These are phyloP conservation scores for Osmoderma eremita DNA, from an alignment of 2,888 invertebrate genomes.

Conservation along the genomic window DNA sequence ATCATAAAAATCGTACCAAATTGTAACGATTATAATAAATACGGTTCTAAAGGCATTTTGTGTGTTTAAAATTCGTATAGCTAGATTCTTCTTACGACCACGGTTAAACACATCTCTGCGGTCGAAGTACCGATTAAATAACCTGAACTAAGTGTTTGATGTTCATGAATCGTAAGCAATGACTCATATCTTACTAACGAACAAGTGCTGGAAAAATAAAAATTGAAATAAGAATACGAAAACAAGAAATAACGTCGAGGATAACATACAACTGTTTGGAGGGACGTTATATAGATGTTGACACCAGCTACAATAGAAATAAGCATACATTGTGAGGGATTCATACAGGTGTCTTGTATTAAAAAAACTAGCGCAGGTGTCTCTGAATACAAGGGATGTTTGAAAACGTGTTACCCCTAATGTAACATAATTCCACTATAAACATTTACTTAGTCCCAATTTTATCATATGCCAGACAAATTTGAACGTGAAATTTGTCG, in stretches of 20 bases:
- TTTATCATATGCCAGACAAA: too few relatives aligned
- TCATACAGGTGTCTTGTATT: constrained; percentile 33
- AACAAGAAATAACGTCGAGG: neutral
- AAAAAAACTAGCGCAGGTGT: constrained; percentile 14
- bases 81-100: too few relatives aligned
- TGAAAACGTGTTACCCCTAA: constrained; percentile 2
- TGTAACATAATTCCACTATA: neutral
- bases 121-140: constrained; percentile 4
- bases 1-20: too few relatives aligned
- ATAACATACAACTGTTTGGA: neutral
- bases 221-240: neutral
- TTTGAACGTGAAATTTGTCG: too few relatives aligned
- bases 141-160: neutral
- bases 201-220: neutral
- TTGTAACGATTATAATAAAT: too few relatives aligned
- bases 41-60: too few relatives aligned
- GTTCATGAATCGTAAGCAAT: neutral
- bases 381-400: neutral
- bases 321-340: neutral
- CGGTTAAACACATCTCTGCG: too few relatives aligned
- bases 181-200: constrained; percentile 15
- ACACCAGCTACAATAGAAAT: neutral
- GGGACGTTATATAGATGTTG: neutral
- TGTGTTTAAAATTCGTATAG: too few relatives aligned
- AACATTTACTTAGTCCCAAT: too few relatives aligned